phyloP scores from a whole-genome alignment of 2,888 invertebrate genomes.

The Celastrina argiolus region DNA sequence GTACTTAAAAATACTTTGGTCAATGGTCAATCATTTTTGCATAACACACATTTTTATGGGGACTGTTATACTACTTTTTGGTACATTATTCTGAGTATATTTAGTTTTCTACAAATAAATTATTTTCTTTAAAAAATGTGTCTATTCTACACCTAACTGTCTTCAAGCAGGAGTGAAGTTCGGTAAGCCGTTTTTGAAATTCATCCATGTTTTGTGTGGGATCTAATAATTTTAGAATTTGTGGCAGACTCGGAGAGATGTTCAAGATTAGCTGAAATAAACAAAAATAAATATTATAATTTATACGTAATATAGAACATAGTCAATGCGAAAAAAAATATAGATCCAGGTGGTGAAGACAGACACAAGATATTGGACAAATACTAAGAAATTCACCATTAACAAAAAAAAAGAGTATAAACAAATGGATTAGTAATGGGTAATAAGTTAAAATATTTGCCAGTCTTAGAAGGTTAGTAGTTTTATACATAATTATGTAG shows the following conservation, averaged over 20 bases:
- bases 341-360: too few relatives aligned
- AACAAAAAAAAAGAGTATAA: too few relatives aligned
- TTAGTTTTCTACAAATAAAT: slow-evolving; percentile 44
- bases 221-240: slow-evolving; percentile 71
- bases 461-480: too few relatives aligned
- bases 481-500: neutral
- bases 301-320: too few relatives aligned
- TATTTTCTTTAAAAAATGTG: slow-evolving; percentile 77
- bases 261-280: slow-evolving; percentile 79
- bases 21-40: too few relatives aligned
- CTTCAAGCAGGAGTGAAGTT: slow-evolving; percentile 75
- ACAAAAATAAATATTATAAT: slow-evolving; percentile 26
- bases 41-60: too few relatives aligned
- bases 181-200: slow-evolving; percentile 57
- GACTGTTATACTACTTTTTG: neutral
- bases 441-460: too few relatives aligned
- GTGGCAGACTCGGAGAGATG: slow-evolving; percentile 80
- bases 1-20: too few relatives aligned
- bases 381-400: too few relatives aligned
- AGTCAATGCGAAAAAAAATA: too few relatives aligned
- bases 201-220: slow-evolving; percentile 54
- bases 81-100: neutral
- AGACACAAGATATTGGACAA: too few relatives aligned
- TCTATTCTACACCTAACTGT: slow-evolving; percentile 70
- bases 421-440: too few relatives aligned